Percentiles rank a stretch among this genome's conserved stretches.
Evolutionary conservation across 2,113 vertebrate species (phyloP).

Genomic region (Misgurnus anguillicaudatus): DNA sequence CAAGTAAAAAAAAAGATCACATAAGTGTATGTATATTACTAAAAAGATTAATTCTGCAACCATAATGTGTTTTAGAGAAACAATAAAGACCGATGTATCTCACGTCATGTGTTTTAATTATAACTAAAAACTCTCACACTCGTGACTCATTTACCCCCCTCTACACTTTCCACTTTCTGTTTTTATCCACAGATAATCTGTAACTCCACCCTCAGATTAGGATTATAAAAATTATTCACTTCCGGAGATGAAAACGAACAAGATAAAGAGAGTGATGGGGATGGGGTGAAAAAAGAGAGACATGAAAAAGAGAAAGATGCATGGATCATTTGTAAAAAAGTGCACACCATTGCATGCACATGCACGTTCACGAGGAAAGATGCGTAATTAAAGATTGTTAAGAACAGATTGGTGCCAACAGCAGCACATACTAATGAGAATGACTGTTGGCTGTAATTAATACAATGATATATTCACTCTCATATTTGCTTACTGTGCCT

Average conservation of each 20-base stretch:
- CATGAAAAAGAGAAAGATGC: not conserved
- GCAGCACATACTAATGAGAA: conserved; percentile 73
- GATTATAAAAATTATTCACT: conserved; percentile 79
- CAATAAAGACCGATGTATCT: not conserved
- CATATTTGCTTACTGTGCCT: not conserved
- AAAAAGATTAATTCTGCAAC: not conserved
- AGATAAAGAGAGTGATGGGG: not conserved
- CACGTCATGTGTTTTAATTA: not conserved
- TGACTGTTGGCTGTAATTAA: conserved; percentile 66
- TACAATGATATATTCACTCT: conserved; percentile 35
- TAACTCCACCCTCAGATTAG: conserved; percentile 71
- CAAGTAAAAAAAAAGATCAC: not conserved
- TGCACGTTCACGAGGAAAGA: conserved; percentile 2
- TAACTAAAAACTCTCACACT: conserved; percentile 9
- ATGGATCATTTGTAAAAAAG: not conserved
- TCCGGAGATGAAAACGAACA: conserved; percentile 73
- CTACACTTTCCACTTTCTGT: not conserved
- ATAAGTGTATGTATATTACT: not conserved
- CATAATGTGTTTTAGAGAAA: conserved; percentile 19
- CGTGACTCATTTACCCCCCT: conserved; percentile 2
- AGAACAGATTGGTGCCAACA: conserved; percentile 70
- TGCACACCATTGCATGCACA: not conserved
- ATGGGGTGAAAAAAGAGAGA: not conserved
- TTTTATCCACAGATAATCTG: conserved; percentile 45
- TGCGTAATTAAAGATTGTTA: conserved; percentile 49